Evolutionary conservation across 2,113 vertebrate species (phyloP).

Genomic region (Plestiodon gilberti): DNA sequence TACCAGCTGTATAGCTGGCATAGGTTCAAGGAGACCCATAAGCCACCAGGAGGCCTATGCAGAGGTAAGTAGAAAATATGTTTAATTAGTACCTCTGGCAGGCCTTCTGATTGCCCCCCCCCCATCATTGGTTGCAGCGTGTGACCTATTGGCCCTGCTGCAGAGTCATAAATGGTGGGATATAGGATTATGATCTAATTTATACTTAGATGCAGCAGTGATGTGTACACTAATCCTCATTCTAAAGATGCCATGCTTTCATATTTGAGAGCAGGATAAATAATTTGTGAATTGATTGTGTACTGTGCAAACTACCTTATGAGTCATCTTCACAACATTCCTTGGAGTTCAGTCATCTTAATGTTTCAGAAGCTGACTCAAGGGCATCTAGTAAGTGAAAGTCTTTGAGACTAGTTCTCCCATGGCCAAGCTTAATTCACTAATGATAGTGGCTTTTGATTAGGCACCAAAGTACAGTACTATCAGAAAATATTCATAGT

Average conservation of each 20-base stretch:
- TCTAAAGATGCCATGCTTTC: background rate
- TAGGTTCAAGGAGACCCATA: too few relatives aligned
- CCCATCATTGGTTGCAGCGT: too few relatives aligned
- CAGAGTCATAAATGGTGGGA: too few relatives aligned
- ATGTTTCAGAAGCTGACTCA: background rate
- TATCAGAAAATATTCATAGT: background rate
- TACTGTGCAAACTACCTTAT: background rate
- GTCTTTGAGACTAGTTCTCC: background rate
- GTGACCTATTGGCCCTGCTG: too few relatives aligned
- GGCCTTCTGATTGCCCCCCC: too few relatives aligned
- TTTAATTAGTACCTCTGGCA: too few relatives aligned
- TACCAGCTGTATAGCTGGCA: too few relatives aligned
- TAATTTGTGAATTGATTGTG: background rate
- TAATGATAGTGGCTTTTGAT: background rate
- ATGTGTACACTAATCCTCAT: background rate
- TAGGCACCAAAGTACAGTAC: background rate
- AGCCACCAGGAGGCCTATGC: too few relatives aligned
- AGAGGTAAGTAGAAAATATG: too few relatives aligned
- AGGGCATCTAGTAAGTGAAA: background rate
- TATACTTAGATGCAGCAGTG: background rate
- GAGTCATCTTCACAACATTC: background rate
- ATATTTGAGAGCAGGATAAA: background rate
- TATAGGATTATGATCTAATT: too few relatives aligned
- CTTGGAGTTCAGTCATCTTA: background rate
- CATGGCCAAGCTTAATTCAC: background rate